phyloP scores from a whole-genome alignment of 2,888 invertebrate genomes.

The Dyspetes luteomarginatus region DNA sequence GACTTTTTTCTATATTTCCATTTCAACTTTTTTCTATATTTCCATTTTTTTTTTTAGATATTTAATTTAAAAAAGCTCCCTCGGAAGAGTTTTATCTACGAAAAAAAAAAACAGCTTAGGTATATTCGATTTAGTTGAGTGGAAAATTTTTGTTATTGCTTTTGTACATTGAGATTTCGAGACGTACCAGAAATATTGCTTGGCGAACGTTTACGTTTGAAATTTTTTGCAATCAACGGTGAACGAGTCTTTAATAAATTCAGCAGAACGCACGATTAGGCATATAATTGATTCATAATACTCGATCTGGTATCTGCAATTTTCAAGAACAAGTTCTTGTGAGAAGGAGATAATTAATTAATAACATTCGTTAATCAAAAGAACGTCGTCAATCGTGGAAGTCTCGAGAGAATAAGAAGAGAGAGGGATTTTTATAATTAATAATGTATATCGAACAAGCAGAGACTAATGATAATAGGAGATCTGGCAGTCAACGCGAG shows the following conservation, averaged over 20 bases:
- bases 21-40: no score
- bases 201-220: no score
- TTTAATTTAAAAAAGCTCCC: no score
- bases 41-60: no score
- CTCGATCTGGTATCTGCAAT: conserved; percentile 19
- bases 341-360: conserved; percentile 37
- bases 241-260: not conserved
- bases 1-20: no score
- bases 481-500: not conserved
- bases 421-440: not conserved
- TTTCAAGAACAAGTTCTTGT: conserved; percentile 36
- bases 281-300: conserved; percentile 13
- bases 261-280: not conserved
- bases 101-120: no score
- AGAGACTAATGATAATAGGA: conserved; percentile 24
- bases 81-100: no score
- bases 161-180: no score
- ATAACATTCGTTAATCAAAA: conserved; percentile 34
- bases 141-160: no score
- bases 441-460: conserved; percentile 48
- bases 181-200: no score
- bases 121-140: no score
- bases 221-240: no score
- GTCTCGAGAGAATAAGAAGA: not conserved
- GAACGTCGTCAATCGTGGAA: conserved; percentile 23